Conservation (phyloP, 2,113 vertebrate genomes). For the Ursus arctos region DNA sequence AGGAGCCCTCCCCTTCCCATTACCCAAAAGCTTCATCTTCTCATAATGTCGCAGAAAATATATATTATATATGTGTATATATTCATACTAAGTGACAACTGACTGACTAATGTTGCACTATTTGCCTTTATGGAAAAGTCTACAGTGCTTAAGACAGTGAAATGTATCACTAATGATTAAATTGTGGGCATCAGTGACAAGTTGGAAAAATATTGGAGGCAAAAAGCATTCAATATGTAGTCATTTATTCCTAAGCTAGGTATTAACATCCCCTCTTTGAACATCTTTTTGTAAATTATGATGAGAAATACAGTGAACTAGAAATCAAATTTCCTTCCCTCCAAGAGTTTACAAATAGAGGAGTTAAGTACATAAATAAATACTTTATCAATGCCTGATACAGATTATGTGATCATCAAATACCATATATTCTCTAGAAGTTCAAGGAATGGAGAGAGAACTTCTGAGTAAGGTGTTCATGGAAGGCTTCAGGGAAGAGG, state of each 20-base stretch:
- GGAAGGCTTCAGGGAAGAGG: neutral
- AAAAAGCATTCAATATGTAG: neutral
- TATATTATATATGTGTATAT: neutral
- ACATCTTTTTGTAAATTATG: neutral
- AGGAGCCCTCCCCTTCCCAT: neutral
- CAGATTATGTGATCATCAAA: neutral
- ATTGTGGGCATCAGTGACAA: neutral
- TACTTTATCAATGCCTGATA: neutral
- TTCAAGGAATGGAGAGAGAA: neutral
- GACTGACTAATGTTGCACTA: neutral
- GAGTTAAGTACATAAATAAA: neutral
- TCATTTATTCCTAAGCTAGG: neutral
- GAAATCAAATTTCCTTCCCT: constrained; percentile 31
- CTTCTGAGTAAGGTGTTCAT: neutral
- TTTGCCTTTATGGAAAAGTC: constrained; percentile 19
- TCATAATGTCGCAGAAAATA: neutral
- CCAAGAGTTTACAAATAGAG: neutral
- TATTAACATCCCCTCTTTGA: neutral
- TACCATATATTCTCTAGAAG: neutral
- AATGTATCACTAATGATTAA: neutral
- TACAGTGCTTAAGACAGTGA: neutral
- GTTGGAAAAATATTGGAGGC: neutral
- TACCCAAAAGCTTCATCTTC: neutral
- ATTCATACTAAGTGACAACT: neutral
- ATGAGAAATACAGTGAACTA: neutral